A percentile compares a stretch with the other conserved stretches of the same genome.
Conservation (phyloP, 2,113 vertebrate species). For the Poeciliopsis retropinna region DNA sequence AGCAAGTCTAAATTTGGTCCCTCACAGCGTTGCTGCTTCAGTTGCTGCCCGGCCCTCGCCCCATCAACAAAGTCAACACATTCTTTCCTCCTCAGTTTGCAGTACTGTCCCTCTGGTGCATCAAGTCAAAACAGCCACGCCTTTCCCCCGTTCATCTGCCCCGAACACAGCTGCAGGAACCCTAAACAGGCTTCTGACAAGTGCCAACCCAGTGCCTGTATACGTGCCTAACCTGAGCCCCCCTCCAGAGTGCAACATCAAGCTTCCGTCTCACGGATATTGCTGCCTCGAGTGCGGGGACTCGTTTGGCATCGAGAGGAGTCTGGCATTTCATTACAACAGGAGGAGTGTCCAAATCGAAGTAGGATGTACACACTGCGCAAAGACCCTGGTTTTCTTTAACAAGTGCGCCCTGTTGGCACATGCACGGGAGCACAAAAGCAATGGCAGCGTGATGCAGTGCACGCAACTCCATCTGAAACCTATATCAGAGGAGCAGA, state of each 20-base stretch:
- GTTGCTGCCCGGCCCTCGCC: conserved; percentile 84
- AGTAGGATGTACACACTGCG: conserved; percentile 91
- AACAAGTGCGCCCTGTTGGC: conserved; percentile 95
- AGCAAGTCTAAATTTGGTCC: conserved; percentile 96
- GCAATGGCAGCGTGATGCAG: conserved; percentile 92
- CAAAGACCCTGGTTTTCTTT: conserved; percentile 90
- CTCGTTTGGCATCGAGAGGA: conserved; percentile 92
- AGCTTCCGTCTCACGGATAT: conserved; percentile 88
- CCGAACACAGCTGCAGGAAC: conserved; percentile 83
- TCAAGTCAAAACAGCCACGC: conserved; percentile 88
- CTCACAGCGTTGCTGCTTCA: conserved; percentile 92
- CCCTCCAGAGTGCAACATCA: conserved; percentile 85
- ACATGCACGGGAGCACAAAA: conserved; percentile 94
- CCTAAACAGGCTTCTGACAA: conserved; percentile 88
- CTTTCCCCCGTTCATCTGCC: conserved; percentile 50
- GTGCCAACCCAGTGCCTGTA: conserved; percentile 89
- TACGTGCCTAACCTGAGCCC: conserved; percentile 93
- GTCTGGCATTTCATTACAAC: conserved; percentile 88
- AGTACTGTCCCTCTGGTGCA: conserved; percentile 92
- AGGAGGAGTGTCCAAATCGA: conserved; percentile 94
- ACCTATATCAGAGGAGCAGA: conserved; percentile 89
- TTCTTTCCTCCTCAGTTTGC: conserved; percentile 79
- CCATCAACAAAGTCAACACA: conserved; percentile 78
- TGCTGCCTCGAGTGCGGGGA: conserved; percentile 95
- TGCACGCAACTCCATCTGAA: conserved; percentile 95